These are phyloP conservation scores for Tinea pellionella DNA, from an alignment of 2,888 invertebrate genomes.

Conservation along the genomic window DNA sequence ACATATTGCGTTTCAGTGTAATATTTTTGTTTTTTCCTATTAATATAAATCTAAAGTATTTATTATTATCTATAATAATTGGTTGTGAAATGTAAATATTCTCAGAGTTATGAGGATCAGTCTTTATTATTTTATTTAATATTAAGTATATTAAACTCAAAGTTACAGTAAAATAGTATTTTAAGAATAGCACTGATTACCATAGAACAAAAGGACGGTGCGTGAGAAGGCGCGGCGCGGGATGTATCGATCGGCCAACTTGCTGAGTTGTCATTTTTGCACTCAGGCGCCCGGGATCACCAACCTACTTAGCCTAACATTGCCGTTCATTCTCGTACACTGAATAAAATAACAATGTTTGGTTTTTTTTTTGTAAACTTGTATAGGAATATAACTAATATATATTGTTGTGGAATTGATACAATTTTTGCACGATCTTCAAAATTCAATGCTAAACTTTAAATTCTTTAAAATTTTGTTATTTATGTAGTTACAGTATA, in stretches of 20 bases:
- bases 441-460: no score
- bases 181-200: constrained; percentile 3
- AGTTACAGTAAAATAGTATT: not conserved
- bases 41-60: not conserved
- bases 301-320: constrained; percentile 7
- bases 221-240: constrained; percentile 12
- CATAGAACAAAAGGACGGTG: constrained; percentile 11
- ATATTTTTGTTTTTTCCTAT: not conserved
- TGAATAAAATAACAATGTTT: not conserved
- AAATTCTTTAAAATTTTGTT: no score
- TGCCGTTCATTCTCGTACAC: not conserved
- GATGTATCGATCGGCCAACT: constrained; percentile 47
- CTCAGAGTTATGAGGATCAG: no score
- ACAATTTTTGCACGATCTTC: no score
- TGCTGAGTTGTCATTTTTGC: constrained; percentile 45
- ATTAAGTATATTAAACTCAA: not conserved
- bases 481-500: no score
- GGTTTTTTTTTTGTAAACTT: no score
- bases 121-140: no score
- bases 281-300: constrained; percentile 14
- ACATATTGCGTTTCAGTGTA: no score
- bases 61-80: no score
- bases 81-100: no score
- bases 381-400: no score
- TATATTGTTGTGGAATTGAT: no score